phyloP scores from a whole-genome alignment of 2,888 invertebrate species.

The Chouioia cunea region DNA sequence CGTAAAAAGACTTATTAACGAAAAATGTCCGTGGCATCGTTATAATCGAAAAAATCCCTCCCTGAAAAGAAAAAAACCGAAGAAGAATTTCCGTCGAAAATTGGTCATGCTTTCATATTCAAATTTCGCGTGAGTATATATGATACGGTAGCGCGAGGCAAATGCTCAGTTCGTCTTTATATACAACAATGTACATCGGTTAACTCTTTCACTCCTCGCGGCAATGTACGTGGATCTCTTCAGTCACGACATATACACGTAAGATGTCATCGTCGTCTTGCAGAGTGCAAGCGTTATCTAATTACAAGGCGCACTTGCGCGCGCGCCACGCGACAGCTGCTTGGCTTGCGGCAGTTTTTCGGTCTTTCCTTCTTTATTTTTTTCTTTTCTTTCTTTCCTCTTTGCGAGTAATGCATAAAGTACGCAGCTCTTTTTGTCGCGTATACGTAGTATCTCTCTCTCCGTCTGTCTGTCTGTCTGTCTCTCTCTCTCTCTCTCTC shows the following conservation, averaged over 20 bases:
- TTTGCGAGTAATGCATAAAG: not conserved
- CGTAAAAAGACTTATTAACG: no score
- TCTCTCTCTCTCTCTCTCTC: not conserved
- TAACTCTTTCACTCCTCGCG: slow-evolving; percentile 19
- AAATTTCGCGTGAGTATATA: no score
- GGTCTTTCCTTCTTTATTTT: not conserved
- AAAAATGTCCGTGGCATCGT: no score
- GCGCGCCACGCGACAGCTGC: not conserved
- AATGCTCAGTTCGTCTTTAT: no score
- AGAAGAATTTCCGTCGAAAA: no score
- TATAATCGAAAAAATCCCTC: no score
- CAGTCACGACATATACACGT: slow-evolving; percentile 7
- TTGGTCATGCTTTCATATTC: no score
- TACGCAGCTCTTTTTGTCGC: slow-evolving; percentile 1
- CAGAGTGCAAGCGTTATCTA: slow-evolving; percentile 23
- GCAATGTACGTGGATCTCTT: slow-evolving; percentile 12
- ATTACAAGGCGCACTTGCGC: slow-evolving; percentile 25
- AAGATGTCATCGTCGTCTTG: slow-evolving; percentile 25
- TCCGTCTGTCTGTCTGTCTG: not conserved
- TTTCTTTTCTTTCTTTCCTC: not conserved
- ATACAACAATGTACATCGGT: no score
- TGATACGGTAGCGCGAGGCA: no score
- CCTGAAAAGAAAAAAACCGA: no score
- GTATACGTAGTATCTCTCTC: not conserved
- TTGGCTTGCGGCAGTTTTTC: not conserved